Percentiles rank a stretch among this genome's conserved stretches.
Conservation (phyloP, 35 echinoderm and acorn worm genomes). For the Lytechinus variegatus region DNA sequence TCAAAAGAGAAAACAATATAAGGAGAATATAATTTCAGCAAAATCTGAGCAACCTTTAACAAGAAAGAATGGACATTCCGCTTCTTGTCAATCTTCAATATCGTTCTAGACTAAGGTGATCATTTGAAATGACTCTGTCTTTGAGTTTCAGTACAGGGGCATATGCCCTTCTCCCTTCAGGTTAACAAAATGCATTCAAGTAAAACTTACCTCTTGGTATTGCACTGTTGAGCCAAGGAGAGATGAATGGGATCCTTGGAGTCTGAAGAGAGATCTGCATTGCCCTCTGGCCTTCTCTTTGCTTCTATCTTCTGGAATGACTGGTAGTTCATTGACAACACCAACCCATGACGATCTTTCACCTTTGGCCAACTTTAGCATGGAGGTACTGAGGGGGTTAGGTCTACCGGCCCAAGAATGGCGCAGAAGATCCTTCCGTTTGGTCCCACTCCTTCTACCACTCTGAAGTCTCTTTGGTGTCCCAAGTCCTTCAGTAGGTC, state of each 20-base stretch:
- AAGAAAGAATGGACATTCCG: no score
- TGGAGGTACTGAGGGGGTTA: constrained; percentile 28
- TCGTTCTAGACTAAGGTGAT: no score
- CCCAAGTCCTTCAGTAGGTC: neutral
- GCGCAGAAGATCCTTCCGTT: neutral
- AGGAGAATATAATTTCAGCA: no score
- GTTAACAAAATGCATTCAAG: neutral
- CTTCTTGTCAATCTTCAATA: no score
- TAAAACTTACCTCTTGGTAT: neutral
- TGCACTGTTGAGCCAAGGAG: neutral
- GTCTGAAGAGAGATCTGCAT: neutral
- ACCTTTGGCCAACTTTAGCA: constrained; percentile 41
- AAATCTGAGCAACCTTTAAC: no score
- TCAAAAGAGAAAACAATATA: no score
- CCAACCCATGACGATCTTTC: constrained; percentile 28
- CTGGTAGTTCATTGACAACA: constrained; percentile 9
- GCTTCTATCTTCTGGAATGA: constrained; percentile 31
- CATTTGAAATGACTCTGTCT: no score
- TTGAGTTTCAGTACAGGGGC: no score
- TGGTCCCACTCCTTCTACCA: neutral
- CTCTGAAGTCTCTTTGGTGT: constrained; percentile 1
- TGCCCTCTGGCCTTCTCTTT: constrained; percentile 8
- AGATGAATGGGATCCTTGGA: neutral
- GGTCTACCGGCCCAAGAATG: constrained; percentile 39
- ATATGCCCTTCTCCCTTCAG: no score